A percentile compares a stretch with the other conserved stretches of the same genome.
Conservation (phyloP, 2,888 invertebrate genomes). For the Dolichomitus sp. region DNA sequence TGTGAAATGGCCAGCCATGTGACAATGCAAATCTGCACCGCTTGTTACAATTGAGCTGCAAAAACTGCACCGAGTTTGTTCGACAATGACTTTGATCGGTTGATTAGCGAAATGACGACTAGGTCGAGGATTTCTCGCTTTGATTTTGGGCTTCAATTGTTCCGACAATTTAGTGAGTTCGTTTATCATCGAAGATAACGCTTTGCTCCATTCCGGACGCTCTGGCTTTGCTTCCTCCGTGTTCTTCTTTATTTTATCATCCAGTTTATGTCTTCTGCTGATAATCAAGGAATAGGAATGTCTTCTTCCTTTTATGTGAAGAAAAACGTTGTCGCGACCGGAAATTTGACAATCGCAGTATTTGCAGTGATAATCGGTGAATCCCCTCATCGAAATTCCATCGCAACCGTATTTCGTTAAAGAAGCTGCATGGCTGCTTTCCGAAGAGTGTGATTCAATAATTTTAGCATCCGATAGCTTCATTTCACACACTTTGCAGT, state of each 20-base stretch:
- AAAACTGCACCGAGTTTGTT: background rate
- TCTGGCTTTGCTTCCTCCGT: background rate
- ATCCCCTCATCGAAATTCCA: background rate
- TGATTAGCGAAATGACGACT: background rate
- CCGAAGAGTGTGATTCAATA: background rate
- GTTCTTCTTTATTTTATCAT: background rate
- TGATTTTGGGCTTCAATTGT: background rate
- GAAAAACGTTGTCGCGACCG: constrained; percentile 24
- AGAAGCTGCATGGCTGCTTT: background rate
- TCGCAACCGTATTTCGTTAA: constrained; percentile 17
- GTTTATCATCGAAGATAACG: constrained; percentile 14
- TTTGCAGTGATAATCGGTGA: constrained; percentile 32
- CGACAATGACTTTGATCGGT: background rate
- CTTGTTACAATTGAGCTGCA: background rate
- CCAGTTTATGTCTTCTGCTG: background rate
- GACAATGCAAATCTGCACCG: constrained; percentile 31
- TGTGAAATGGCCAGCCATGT: constrained; percentile 48
- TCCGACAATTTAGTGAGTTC: constrained; percentile 4
- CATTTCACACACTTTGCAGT: constrained; percentile 32
- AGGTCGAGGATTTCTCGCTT: background rate
- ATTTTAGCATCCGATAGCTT: background rate
- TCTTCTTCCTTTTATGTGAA: constrained; percentile 5
- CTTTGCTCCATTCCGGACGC: background rate
- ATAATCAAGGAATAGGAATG: background rate
- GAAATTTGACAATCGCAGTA: constrained; percentile 21